phyloP scores from a whole-genome alignment of 2,797 vertebrate species.

The Tangara arthus region DNA sequence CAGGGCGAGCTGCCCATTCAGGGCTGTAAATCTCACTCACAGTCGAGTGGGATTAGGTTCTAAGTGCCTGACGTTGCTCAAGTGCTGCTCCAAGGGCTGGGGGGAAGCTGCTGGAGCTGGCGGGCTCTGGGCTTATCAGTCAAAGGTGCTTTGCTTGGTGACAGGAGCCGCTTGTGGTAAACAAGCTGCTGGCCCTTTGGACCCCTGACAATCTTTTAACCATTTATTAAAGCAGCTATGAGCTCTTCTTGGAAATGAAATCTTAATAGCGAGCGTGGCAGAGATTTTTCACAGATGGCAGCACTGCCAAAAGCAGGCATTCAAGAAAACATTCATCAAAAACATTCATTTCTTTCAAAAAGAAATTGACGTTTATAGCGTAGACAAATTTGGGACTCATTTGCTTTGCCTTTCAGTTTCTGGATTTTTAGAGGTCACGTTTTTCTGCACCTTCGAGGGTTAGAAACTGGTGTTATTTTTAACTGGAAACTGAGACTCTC shows the following conservation, averaged over 20 bases:
- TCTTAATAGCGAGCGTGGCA: conserved; percentile 31
- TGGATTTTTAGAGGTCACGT: conserved; percentile 45
- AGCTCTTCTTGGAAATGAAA: conserved; percentile 38
- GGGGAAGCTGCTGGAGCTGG: background rate
- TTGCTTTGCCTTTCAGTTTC: conserved; percentile 53
- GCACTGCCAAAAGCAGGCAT: conserved; percentile 62
- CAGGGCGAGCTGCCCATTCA: background rate
- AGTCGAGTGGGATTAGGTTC: conserved; percentile 32
- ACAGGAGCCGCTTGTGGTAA: conserved; percentile 52
- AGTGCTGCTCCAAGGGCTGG: background rate
- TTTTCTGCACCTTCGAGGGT: conserved; percentile 17
- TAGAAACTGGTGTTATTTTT: conserved; percentile 36
- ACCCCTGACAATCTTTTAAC: conserved; percentile 42
- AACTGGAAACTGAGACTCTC: background rate
- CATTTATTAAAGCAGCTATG: conserved; percentile 32
- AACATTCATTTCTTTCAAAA: conserved; percentile 65
- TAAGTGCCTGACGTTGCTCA: background rate
- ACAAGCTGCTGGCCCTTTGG: conserved; percentile 41
- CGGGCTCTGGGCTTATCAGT: conserved; percentile 17
- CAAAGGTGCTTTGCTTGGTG: conserved; percentile 56
- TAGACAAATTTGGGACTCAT: conserved; percentile 61
- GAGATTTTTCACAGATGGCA: conserved; percentile 66
- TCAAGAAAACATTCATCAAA: conserved; percentile 67
- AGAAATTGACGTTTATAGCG: conserved; percentile 63
- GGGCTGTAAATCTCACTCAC: conserved; percentile 20